Evolutionary conservation across 1,140 invertebrate genomes (phyloP).

Genomic region (Pollicipes pollicipes): DNA sequence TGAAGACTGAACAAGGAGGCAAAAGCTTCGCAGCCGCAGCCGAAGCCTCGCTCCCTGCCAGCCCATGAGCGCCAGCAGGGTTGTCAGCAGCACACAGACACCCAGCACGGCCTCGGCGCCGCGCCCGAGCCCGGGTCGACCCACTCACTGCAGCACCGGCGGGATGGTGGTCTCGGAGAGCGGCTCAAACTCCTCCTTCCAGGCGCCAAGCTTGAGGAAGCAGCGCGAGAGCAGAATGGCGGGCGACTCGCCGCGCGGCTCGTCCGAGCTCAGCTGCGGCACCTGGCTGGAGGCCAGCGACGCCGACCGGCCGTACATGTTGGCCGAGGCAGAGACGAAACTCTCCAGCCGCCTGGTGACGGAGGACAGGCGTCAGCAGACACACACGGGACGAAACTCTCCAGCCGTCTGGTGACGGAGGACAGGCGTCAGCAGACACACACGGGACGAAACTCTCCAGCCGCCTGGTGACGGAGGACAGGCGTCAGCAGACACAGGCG

Average conservation of each 20-base stretch:
- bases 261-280: not conserved
- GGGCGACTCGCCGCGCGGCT: not conserved
- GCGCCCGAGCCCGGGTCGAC: too few species aligned
- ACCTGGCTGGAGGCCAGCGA: not conserved
- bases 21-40: too few species aligned
- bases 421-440: too few species aligned
- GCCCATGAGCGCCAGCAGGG: too few species aligned
- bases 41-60: too few species aligned
- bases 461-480: too few species aligned
- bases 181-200: constrained; percentile 23
- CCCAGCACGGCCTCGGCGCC: too few species aligned
- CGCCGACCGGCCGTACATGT: not conserved
- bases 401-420: too few species aligned
- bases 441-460: too few species aligned
- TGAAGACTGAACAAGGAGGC: too few species aligned
- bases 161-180: not conserved
- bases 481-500: too few species aligned
- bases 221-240: constrained; percentile 12
- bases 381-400: not conserved
- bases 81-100: too few species aligned
- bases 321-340: not conserved
- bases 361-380: not conserved
- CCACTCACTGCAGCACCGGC: not conserved
- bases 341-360: not conserved
- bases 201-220: constrained; percentile 13